phyloP scores from a whole-genome alignment of 2,888 invertebrate species.

The Noctua comes region DNA sequence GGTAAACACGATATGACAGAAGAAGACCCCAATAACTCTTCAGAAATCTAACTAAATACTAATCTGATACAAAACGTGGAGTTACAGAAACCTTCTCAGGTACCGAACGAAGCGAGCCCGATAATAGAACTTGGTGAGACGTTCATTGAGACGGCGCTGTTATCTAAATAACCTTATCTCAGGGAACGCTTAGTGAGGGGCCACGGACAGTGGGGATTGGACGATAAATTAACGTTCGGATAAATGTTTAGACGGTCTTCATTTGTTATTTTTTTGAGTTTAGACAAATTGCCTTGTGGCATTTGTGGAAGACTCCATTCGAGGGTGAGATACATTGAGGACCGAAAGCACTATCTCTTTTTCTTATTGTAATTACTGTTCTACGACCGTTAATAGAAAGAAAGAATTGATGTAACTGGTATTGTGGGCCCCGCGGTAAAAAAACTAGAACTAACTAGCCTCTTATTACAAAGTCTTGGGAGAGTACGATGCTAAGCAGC shows the following conservation, averaged over 20 bases:
- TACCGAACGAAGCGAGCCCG: slow-evolving; percentile 24
- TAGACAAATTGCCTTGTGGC: not conserved
- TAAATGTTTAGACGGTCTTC: not conserved
- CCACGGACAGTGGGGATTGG: slow-evolving; percentile 19
- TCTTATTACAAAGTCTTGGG: no score
- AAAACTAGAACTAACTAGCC: no score
- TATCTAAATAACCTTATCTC: slow-evolving; percentile 64
- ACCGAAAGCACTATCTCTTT: no score
- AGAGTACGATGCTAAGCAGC: no score
- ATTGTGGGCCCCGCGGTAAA: no score
- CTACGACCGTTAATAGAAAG: no score
- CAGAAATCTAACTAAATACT: not conserved
- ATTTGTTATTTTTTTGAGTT: slow-evolving; percentile 11
- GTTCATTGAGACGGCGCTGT: slow-evolving; percentile 49
- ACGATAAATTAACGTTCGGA: slow-evolving; percentile 19
- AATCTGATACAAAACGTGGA: slow-evolving; percentile 20
- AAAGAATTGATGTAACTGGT: no score
- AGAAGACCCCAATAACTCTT: not conserved
- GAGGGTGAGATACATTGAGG: not conserved
- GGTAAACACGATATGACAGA: not conserved
- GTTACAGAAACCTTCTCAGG: slow-evolving; percentile 30
- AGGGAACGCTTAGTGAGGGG: slow-evolving; percentile 43
- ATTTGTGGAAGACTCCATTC: not conserved
- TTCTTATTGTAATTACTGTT: no score
- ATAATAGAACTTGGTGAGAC: slow-evolving; percentile 50